Percentiles rank a stretch among this genome's conserved stretches.
Conservation (phyloP, 2,888 invertebrate species). For the Lasioglossum marginatum region DNA sequence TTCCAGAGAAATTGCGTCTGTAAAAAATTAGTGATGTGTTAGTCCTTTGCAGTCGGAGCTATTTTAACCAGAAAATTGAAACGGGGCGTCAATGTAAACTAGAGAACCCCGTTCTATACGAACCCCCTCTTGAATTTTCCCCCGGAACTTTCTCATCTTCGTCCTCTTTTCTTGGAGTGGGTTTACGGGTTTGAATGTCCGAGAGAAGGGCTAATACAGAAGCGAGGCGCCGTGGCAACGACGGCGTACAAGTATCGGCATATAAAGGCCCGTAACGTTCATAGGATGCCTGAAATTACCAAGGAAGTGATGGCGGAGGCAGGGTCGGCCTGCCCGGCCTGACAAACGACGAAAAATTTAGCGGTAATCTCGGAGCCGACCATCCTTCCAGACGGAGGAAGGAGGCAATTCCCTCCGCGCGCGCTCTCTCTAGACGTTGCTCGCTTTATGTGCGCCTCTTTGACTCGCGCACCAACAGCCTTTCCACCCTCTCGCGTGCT, state of each 20-base stretch:
- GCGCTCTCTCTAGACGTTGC: constrained; percentile 72
- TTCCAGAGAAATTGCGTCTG: too few relatives aligned
- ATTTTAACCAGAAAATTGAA: too few relatives aligned
- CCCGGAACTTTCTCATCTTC: constrained; percentile 27
- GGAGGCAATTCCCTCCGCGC: constrained; percentile 70
- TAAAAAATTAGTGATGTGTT: too few relatives aligned
- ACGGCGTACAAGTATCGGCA: constrained; percentile 64
- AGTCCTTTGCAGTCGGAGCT: too few relatives aligned
- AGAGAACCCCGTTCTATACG: background rate
- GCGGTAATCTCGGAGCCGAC: constrained; percentile 73
- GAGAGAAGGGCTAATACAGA: constrained; percentile 34
- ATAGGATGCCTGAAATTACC: constrained; percentile 62
- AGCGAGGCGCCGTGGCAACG: background rate
- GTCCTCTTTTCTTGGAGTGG: constrained; percentile 26
- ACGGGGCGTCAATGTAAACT: constrained; percentile 55
- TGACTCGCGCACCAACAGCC: constrained; percentile 73
- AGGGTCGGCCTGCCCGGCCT: constrained; percentile 20
- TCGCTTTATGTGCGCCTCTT: constrained; percentile 78
- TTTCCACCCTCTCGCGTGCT: constrained; percentile 57
- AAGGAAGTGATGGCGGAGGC: constrained; percentile 40
- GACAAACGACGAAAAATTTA: constrained; percentile 78
- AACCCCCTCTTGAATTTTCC: background rate
- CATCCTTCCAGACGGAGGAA: constrained; percentile 42
- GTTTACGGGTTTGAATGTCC: constrained; percentile 46
- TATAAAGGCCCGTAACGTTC: constrained; percentile 62